Conservation (phyloP, 2,797 vertebrate genomes). For the Mus minutoides region DNA sequence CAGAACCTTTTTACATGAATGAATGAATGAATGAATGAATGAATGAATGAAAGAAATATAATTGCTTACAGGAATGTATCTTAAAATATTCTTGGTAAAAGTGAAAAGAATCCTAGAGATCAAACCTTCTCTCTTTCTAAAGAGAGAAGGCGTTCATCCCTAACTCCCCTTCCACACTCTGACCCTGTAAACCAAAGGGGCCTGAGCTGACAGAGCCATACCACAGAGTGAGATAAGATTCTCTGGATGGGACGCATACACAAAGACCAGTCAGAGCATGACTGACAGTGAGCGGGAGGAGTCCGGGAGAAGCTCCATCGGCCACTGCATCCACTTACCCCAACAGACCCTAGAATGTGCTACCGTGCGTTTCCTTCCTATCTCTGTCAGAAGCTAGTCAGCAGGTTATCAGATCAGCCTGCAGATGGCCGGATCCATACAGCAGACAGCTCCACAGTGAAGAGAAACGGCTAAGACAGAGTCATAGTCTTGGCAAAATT, state of each 20-base stretch:
- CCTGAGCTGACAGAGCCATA: neutral
- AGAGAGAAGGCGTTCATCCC: neutral
- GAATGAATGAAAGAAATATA: slow-evolving; percentile 27
- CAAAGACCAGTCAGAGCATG: neutral
- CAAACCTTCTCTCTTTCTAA: neutral
- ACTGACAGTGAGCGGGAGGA: neutral
- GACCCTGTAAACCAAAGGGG: neutral
- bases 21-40: too few species aligned
- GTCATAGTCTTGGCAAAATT: neutral
- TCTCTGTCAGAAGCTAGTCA: neutral
- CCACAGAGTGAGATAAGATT: neutral
- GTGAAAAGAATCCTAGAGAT: neutral
- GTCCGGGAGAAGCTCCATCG: neutral
- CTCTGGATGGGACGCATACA: neutral
- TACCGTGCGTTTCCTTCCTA: neutral
- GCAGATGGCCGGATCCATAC: neutral
- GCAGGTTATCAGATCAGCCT: neutral
- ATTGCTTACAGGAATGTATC: slow-evolving; percentile 1
- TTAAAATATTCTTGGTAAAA: slow-evolving; percentile 43
- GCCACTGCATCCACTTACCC: accelerated
- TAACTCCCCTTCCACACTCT: neutral
- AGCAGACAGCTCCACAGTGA: neutral
- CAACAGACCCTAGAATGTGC: neutral
- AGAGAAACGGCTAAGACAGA: neutral
- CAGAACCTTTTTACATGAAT: slow-evolving; percentile 37